Evolutionary conservation across 2,797 vertebrate genomes (phyloP).

Genomic region (Fistularia commersonii): DNA sequence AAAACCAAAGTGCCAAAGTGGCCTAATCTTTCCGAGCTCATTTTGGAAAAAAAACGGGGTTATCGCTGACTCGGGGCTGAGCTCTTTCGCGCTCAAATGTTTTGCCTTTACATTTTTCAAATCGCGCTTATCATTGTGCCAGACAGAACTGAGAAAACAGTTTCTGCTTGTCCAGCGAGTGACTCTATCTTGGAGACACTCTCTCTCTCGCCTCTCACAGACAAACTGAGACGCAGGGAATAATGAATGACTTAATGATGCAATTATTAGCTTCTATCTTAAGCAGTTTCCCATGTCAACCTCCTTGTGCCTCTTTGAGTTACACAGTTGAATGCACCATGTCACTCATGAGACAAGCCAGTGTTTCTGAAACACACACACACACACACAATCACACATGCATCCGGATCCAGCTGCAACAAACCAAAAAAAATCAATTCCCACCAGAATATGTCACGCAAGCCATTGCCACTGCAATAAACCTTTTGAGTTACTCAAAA

Average conservation of each 20-base stretch:
- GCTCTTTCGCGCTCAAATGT: neutral
- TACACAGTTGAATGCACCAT: no score
- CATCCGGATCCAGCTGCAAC: no score
- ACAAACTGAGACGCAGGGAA: neutral
- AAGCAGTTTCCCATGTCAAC: conserved; percentile 5
- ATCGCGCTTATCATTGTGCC: neutral
- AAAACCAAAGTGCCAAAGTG: no score
- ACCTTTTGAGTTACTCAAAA: no score
- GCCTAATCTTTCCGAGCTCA: neutral
- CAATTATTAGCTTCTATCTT: conserved; percentile 4
- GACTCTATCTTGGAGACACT: neutral
- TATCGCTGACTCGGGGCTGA: neutral
- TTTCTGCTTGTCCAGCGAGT: no score
- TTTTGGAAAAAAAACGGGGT: neutral
- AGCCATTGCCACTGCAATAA: no score
- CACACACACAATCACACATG: no score
- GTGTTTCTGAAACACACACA: no score
- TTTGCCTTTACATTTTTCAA: neutral
- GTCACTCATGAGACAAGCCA: no score
- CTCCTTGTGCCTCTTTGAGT: neutral
- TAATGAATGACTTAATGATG: neutral
- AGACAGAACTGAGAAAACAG: neutral
- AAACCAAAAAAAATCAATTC: no score
- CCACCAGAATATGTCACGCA: no score
- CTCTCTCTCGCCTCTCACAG: neutral